Conservation (phyloP, 2,113 vertebrate genomes). For the Pelusios castaneus region DNA sequence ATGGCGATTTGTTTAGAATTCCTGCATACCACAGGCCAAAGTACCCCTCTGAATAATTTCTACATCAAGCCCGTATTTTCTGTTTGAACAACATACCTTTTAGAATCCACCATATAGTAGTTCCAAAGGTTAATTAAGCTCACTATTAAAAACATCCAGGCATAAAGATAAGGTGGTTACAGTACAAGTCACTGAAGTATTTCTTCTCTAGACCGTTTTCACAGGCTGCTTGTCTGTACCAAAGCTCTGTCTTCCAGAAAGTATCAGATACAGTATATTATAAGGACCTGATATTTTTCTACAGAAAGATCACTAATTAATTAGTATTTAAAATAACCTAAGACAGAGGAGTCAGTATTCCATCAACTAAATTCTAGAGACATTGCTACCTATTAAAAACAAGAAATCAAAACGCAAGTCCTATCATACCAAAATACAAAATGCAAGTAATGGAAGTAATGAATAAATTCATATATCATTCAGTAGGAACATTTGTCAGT, state of each 20-base stretch:
- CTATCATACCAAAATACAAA: background rate
- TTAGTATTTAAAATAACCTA: background rate
- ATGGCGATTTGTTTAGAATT: background rate
- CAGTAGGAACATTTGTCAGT: background rate
- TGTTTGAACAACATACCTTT: background rate
- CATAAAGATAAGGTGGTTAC: background rate
- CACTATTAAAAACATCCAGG: background rate
- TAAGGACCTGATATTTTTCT: background rate
- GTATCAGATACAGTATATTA: background rate
- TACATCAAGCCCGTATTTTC: constrained; percentile 15
- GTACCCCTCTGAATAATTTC: constrained; percentile 5
- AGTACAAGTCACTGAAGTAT: background rate
- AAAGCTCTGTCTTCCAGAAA: background rate
- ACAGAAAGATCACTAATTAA: background rate
- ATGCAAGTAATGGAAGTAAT: too few species aligned
- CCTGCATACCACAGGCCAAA: background rate
- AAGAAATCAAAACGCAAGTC: background rate
- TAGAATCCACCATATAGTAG: constrained; percentile 7
- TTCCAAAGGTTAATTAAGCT: constrained; percentile 8
- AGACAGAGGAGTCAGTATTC: background rate
- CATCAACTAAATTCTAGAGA: background rate
- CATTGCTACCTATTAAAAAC: background rate
- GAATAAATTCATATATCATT: background rate
- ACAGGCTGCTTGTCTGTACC: background rate
- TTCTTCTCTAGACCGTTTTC: background rate